Evolutionary conservation across 1,140 invertebrate genomes (phyloP), one percentile per base, ranked within the genome.

Genomic region (Caenorhabditis remanei): DNA sequence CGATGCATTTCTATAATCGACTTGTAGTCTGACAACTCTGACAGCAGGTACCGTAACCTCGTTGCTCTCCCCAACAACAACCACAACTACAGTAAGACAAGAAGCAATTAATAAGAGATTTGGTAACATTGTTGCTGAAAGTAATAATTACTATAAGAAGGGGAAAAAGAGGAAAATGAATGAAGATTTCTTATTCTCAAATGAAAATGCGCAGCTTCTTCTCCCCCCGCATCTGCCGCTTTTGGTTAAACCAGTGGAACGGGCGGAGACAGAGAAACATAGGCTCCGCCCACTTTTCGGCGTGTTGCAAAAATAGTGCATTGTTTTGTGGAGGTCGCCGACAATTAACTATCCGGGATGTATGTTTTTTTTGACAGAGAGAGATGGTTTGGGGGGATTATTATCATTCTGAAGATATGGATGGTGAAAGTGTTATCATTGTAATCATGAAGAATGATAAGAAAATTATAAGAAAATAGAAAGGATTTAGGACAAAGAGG

Each of bases 1-100:
- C 4, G 83, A 58, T 41, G 87, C 87, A 55, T 88, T 63, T 48
- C 71, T 65, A 55, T 88, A 88, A 50, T 88, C 75, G n/a, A 88
- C 43, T 65, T 88, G 87, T 8, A 88, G 67, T 48, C 86, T 50
- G 24, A 87, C 86, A 40, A 87, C 86, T 55, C 86, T 61, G 8
- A 87, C 53, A n/a, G 86, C 86, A 13, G 86, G 86, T n/a, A 87
- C 65, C 11, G 82, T 87, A 58, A 84, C 48, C n/a, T 83, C 79
- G 16, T 87, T 53, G 21, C n/a, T 84, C 4, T 84, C 58, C 41
- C 41, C 58, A 58, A 19, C 11, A 11, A 79, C 71, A 24, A 50
- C 4, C 5, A 79, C 71, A 24, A 50, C 4, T 14, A 79, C 71
- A 9, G 71, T 4, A 79, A 79, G 19, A 14, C 50, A 79, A 41